Conservation (phyloP, 2,888 invertebrate genomes). For the Drosophila cognata region DNA sequence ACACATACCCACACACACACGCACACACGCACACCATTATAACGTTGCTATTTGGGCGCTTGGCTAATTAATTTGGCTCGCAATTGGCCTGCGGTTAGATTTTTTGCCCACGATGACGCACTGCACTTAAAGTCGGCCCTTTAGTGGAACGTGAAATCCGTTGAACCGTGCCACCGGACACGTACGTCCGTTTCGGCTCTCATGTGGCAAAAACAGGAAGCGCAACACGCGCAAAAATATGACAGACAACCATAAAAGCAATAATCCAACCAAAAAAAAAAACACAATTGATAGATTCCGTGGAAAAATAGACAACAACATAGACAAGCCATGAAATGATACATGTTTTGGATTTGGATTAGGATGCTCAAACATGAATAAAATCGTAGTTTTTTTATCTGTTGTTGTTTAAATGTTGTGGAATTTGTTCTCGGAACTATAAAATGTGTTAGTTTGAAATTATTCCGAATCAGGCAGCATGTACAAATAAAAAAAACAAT, state of each 20-base stretch:
- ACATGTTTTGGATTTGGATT: background rate
- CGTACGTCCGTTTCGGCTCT: slow-evolving; percentile 41
- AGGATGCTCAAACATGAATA: background rate
- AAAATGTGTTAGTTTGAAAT: background rate
- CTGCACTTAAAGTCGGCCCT: slow-evolving; percentile 40
- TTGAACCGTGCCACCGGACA: slow-evolving; percentile 38
- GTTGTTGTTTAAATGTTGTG: background rate
- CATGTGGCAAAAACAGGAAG: slow-evolving; percentile 51
- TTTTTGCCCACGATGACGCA: slow-evolving; percentile 41
- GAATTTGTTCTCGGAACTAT: background rate
- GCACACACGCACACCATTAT: background rate
- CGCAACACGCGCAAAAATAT: slow-evolving; percentile 52
- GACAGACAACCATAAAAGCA: slow-evolving; percentile 26
- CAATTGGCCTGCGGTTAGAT: slow-evolving; percentile 27
- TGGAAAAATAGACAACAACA: background rate
- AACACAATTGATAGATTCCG: slow-evolving; percentile 48
- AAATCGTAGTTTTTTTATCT: background rate
- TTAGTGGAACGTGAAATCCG: slow-evolving; percentile 41
- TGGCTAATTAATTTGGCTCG: slow-evolving; percentile 47
- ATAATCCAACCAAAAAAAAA: background rate
- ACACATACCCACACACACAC: too few relatives aligned
- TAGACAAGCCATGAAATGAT: background rate
- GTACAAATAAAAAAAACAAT: background rate
- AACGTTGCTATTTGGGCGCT: slow-evolving; percentile 26
- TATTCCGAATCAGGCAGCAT: background rate